phyloP scores from a whole-genome alignment of 2,797 vertebrate species.

The Pitangus sulphuratus region DNA sequence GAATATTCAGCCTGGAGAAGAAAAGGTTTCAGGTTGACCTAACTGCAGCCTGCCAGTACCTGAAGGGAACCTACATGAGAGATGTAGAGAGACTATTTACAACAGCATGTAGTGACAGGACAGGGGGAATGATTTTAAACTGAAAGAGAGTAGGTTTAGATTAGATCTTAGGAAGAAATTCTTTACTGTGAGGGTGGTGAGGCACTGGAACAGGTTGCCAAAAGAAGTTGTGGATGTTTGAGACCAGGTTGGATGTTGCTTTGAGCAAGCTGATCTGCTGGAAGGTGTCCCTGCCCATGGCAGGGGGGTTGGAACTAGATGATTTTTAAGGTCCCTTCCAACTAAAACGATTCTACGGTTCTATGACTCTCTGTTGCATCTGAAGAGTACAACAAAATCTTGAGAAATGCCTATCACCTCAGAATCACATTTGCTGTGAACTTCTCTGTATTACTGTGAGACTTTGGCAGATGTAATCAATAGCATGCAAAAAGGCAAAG shows the following conservation, averaged over 20 bases:
- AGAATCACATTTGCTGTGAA: background rate
- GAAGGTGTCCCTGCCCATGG: background rate
- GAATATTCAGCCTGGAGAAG: background rate
- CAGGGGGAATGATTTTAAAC: background rate
- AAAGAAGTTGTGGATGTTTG: background rate
- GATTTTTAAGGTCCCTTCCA: background rate
- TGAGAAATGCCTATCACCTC: background rate
- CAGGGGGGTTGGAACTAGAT: background rate
- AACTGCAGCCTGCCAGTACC: background rate
- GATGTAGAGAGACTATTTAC: background rate
- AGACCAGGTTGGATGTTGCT: background rate
- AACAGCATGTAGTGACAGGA: background rate
- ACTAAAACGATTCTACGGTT: rapidly evolving
- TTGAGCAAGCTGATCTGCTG: background rate
- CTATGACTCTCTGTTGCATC: background rate
- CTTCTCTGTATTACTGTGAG: background rate
- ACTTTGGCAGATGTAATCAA: background rate
- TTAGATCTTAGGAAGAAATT: background rate
- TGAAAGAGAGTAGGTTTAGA: background rate
- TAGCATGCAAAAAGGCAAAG: background rate
- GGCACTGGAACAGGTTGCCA: background rate
- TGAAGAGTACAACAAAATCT: background rate
- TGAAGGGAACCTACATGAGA: background rate
- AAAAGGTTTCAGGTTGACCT: background rate
- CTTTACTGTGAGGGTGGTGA: background rate